Base-by-base conservation (phyloP, 2,113 vertebrate genomes). In the Eudorcas thomsonii region DNA sequence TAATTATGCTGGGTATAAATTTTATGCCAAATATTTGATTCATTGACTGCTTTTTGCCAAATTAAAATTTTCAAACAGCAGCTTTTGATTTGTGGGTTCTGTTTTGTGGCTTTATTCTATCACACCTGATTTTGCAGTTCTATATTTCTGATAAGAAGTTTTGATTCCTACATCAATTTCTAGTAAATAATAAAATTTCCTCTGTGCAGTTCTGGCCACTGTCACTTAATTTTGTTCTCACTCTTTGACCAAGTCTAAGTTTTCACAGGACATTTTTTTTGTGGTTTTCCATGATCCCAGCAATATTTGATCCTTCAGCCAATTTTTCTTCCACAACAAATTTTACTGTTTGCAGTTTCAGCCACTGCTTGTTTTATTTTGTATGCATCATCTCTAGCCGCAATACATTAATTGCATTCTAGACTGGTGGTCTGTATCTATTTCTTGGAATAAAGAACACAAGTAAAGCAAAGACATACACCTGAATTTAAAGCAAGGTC, bases 11-110 rank as follows among this genome's bases (percentile, higher is more conserved):
- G 77, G 71, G 16, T 48, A 55, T 82, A 97, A 26, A n/a, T 94
- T 88, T 93, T 91, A 96, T 26, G 81, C 11, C 81, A 95, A 71
- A n/a, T 78, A 48, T 95, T 92, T 93, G 55, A 81, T 96, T 85
- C 74, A 88, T 14, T 84, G 71, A 83, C 74, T 82, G 28, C 10
- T 55, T 97, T 91, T 93, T 91, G 59, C 60, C 74, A 92, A 88
- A 92, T 82, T 78, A 88, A 95, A 92, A 81, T 33, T 91, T 93
- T 52, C 45, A 80, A 93, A 9, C 50, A 30, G 57, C 39, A 67
- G 48, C 33, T 48, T 92, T 19, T 82, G 71, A 80, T 54, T 54
- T 28, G 26, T 12, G 7, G 14, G n/a, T 62, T 92, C 17, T 59
- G 39, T 19, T 85, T 30, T 16, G 48, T 90, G 60, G 23, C 28